A percentile compares a stretch with the other conserved stretches of the same genome.
Conservation (phyloP, 2,797 vertebrate species). For the Schizopygopsis malacanthus region DNA sequence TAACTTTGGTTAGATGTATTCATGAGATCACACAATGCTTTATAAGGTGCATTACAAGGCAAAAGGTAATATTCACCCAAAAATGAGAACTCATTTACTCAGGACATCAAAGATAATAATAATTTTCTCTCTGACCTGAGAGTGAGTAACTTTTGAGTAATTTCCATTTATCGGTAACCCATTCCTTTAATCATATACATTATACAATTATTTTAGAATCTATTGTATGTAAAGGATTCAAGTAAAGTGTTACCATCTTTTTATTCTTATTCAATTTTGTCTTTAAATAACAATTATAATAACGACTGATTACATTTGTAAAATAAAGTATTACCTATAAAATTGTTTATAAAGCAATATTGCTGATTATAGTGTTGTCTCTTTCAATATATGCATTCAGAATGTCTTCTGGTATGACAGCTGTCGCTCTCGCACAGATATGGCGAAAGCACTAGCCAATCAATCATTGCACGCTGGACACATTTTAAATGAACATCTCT, state of each 20-base stretch:
- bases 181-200: neutral
- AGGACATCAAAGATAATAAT: neutral
- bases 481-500: slow-evolving; percentile 75
- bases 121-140: neutral
- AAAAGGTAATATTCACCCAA: neutral
- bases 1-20: neutral
- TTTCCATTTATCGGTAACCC: neutral
- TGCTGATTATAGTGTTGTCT: neutral
- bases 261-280: neutral
- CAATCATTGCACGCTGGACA: slow-evolving; percentile 80
- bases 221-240: neutral
- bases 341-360: neutral
- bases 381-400: neutral
- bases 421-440: slow-evolving; percentile 63
- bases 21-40: neutral
- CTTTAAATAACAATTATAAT: neutral
- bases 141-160: neutral
- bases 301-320: neutral
- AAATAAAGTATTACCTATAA: neutral
- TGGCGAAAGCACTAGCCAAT: slow-evolving; percentile 72
- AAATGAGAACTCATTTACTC: neutral
- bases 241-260: neutral
- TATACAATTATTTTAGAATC: neutral
- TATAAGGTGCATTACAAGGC: neutral
- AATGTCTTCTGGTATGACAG: slow-evolving; percentile 55